Base-by-base conservation (phyloP, 2,113 vertebrate species). In the Sinocyclocheilus maitianheensis region DNA sequence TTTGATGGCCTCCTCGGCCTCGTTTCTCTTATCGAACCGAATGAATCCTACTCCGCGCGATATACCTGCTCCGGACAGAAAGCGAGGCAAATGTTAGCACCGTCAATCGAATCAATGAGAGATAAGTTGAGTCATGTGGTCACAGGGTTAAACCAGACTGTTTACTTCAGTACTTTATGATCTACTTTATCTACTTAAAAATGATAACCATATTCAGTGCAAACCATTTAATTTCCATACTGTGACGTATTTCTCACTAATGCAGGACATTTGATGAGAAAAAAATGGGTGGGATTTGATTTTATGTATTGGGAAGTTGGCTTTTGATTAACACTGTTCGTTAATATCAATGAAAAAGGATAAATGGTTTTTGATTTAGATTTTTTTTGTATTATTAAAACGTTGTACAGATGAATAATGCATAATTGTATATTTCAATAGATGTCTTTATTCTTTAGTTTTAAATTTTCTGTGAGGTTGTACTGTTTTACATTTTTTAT, bases 41-140 rank as follows among this genome's bases (percentile, higher is more conserved):
- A 99, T 99, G 94, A 99, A 99, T 1, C 97, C 97, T 89, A 98
- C 97, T 51, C 97, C 97, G 86, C 97, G 95, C 43, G 97, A 98
- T 93, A 98, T 96, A 51, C 97, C 97, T 98, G 95, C 86, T 86
- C 51, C 89, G 80, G 85, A 60, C 77, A 84, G 46, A 93, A 91
- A 90, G 88, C 85, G 81, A 11, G 78, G 62, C 24, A 87, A 55
- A 91, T 88, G 84, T 91, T 90, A 93, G 87, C 88, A 92, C 87
- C 90, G 90, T 55, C 11, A 37, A 43, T 48, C 22, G 3, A n/a
- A 26, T 37, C 10, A 79, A 14, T 48, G n/a, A 18, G 43, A 51
- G 74, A 48, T 40, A 9, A 43, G 10, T 30, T 58, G 26, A 30
- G 26, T 34, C 74, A 53, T 9, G 75, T 53, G 75, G 22, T 51